Percentiles rank a stretch among this genome's conserved stretches.
Conservation (phyloP, 1,140 invertebrate genomes). For the Bombus confusus region DNA sequence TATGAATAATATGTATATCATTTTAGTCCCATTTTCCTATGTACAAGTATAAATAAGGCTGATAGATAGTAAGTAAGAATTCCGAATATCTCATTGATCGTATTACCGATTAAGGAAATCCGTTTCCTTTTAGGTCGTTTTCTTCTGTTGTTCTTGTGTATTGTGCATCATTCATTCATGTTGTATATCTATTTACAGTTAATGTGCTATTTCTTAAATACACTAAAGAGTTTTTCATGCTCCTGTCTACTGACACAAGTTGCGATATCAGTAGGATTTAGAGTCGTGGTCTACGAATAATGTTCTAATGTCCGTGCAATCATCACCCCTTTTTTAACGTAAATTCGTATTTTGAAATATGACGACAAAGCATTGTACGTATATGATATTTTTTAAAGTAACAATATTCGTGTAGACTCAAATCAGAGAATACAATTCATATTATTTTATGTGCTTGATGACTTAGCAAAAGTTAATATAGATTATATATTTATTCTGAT, state of each 20-base stretch:
- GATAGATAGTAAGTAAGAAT: conserved; percentile 59
- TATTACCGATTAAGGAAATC: conserved; percentile 4
- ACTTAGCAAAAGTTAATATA: not conserved
- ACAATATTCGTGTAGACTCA: conserved; percentile 11
- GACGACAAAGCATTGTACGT: not conserved
- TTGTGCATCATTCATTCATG: conserved; percentile 32
- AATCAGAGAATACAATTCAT: conserved; percentile 2
- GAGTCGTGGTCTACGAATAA: conserved; percentile 43
- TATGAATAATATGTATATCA: conserved; percentile 45
- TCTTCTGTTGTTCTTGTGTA: conserved; percentile 19
- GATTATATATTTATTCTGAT: conserved; percentile 28
- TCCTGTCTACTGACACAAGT: conserved; percentile 22
- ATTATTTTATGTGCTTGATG: conserved; percentile 23
- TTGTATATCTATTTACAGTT: conserved; percentile 44
- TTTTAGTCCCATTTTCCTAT: conserved; percentile 50
- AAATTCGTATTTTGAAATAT: conserved; percentile 2
- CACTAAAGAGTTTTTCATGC: conserved; percentile 30
- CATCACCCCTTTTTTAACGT: not conserved
- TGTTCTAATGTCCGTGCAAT: conserved; percentile 36
- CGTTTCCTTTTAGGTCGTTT: not conserved
- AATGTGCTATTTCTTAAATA: conserved; percentile 38
- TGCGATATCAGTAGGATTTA: conserved; percentile 23
- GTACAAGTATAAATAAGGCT: conserved; percentile 62
- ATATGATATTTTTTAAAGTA: conserved; percentile 8
- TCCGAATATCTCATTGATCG: conserved; percentile 32